Conservation (phyloP, 1,140 invertebrate species). For the Ips nitidus region DNA sequence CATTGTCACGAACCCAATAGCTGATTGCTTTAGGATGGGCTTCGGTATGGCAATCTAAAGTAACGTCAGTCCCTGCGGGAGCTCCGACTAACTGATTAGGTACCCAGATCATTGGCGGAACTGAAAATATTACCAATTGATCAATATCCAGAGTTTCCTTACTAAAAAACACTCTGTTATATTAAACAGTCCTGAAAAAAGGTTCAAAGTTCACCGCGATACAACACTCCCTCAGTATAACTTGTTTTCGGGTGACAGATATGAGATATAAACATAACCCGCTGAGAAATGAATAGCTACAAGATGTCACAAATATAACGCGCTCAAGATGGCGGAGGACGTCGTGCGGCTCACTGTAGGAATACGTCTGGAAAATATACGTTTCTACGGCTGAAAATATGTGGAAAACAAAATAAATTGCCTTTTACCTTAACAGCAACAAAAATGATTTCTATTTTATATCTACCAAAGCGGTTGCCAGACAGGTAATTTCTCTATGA, state of each 20-base stretch:
- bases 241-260: slow-evolving; percentile 32
- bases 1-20: slow-evolving; percentile 87
- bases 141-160: slow-evolving; percentile 3
- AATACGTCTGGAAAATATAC: slow-evolving; percentile 37
- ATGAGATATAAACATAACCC: slow-evolving; percentile 40
- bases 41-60: slow-evolving; percentile 90
- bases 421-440: slow-evolving; percentile 36
- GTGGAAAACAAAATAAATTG: slow-evolving; percentile 37
- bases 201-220: slow-evolving; percentile 3
- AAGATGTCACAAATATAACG: slow-evolving; percentile 43
- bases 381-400: slow-evolving; percentile 35
- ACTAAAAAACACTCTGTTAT: slow-evolving; percentile 25
- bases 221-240: slow-evolving; percentile 20
- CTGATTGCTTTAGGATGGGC: slow-evolving; percentile 90
- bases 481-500: slow-evolving; percentile 36
- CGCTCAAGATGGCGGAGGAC: slow-evolving; percentile 38
- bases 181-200: slow-evolving; percentile 29
- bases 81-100: slow-evolving; percentile 90
- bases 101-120: slow-evolving; percentile 90
- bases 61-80: slow-evolving; percentile 83
- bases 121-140: slow-evolving; percentile 54
- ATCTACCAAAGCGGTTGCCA: slow-evolving; percentile 32
- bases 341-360: slow-evolving; percentile 18
- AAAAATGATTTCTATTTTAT: slow-evolving; percentile 36
- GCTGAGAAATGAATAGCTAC: slow-evolving; percentile 41